Evolutionary conservation across 2,888 invertebrate genomes (phyloP), one percentile per base, ranked within the genome.

Genomic region (Lottia scabra): DNA sequence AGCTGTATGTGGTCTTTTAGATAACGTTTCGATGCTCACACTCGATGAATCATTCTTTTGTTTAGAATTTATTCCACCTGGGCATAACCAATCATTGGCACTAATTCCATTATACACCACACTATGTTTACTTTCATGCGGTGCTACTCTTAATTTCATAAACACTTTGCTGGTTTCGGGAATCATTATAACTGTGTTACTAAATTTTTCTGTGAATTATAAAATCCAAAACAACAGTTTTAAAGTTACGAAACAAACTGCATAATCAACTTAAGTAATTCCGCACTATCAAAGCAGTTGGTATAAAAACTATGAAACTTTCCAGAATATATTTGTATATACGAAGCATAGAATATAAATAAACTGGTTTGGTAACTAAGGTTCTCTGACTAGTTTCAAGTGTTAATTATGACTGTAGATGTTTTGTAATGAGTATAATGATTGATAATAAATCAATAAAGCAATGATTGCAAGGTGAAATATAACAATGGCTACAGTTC

Each of bases 31-130:
- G 8, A 27, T 15, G n/a, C n/a, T n/a, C 6, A n/a, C 19, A 23
- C 43, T 30, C 0, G 38, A 38, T 38, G 38, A 38, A 19, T 44
- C n/a, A 26, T 65, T 63, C 16, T 69, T 48, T 43, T 56, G 38
- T 8, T 65, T 66, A 19, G 38, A 65, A 27, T 63, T 63, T 38
- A 75, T 65, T 13, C 75, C 75, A 8, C 72, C 67, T n/a, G 75
- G 75, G 38, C 72, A 48, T 26, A 75, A 70, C 75, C 75, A 75
- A 13, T 72, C 69, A 65, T 75, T 75, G 23, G 75, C 75, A 27
- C 70, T 75, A 64, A 75, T 69, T n/a, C 75, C 75, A 27, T 75
- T 75, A 67, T 70, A 75, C 10, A 75, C 67, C 12, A 72, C 63
- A 1, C 26, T 15, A 30, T 62, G 56, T 15, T 27, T 45, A 23